These are phyloP conservation scores for Pammene fasciana DNA, from an alignment of 2,888 invertebrate species.

Conservation along the genomic window DNA sequence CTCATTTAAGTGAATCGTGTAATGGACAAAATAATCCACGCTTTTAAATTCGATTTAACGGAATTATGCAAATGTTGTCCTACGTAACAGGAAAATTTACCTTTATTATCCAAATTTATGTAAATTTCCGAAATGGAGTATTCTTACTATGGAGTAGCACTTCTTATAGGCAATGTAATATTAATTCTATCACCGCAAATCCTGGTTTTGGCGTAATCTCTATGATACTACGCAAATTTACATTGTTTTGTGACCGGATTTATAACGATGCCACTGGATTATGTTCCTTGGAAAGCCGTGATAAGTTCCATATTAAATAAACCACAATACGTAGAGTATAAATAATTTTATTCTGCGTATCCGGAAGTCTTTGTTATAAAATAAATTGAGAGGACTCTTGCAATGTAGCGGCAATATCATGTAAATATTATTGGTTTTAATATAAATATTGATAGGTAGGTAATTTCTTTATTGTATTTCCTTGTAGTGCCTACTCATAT, in stretches of 20 bases:
- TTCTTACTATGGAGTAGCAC: conserved; percentile 25
- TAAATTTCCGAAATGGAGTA: conserved; percentile 36
- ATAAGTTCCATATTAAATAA: neutral
- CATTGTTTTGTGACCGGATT: conserved; percentile 12
- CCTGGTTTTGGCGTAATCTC: conserved; percentile 22
- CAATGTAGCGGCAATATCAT: neutral
- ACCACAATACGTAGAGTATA: neutral
- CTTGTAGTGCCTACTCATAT: too few species aligned
- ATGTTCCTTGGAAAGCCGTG: neutral
- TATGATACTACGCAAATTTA: conserved; percentile 21
- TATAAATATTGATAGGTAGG: too few species aligned
- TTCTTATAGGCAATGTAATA: conserved; percentile 36
- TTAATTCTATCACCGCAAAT: conserved; percentile 26
- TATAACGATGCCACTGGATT: neutral
- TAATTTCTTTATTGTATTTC: too few species aligned
- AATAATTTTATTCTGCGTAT: neutral
- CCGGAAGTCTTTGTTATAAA: neutral
- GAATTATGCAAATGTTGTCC: conserved; percentile 37
- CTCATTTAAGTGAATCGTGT: conserved; percentile 3
- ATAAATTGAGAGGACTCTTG: neutral
- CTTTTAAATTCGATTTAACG: conserved; percentile 39
- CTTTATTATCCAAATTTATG: conserved; percentile 41
- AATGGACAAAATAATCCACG: conserved; percentile 27
- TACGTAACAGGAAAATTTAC: conserved; percentile 34
- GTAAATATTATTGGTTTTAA: too few species aligned